Conservation (phyloP, 2,888 invertebrate genomes). For the Caenorhabditis wallacei region DNA sequence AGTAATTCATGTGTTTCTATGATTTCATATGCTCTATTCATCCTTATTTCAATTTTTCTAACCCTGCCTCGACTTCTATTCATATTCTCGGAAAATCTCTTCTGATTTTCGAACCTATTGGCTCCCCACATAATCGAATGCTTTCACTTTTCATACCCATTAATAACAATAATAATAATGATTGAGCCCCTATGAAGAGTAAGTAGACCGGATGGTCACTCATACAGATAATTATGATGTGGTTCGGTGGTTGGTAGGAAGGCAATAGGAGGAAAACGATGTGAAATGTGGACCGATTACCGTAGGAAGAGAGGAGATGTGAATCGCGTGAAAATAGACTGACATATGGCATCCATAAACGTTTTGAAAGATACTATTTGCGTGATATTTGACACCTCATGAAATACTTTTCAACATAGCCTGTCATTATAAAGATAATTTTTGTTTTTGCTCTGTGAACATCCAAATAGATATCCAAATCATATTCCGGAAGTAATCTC, state of each 20-base stretch:
- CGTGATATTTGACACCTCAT: slow-evolving; percentile 53
- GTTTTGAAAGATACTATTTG: slow-evolving; percentile 11
- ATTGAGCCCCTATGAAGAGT: slow-evolving; percentile 29
- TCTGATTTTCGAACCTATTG: not conserved
- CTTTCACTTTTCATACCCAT: slow-evolving; percentile 13
- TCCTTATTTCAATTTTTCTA: no score
- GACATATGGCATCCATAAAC: slow-evolving; percentile 24
- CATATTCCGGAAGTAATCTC: slow-evolving; percentile 4
- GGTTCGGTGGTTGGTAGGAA: slow-evolving; percentile 6
- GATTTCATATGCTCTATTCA: no score
- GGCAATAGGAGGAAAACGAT: not conserved
- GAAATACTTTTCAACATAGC: not conserved
- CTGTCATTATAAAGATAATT: not conserved
- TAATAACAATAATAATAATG: slow-evolving; percentile 36
- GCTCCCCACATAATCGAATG: not conserved
- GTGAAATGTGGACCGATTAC: slow-evolving; percentile 33
- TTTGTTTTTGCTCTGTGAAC: not conserved
- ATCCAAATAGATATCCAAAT: not conserved
- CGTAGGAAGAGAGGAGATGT: not conserved
- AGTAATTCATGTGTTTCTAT: no score
- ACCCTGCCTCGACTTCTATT: not conserved
- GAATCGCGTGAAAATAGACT: slow-evolving; percentile 1
- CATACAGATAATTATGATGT: slow-evolving; percentile 45
- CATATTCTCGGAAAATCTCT: not conserved
- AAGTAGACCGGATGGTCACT: slow-evolving; percentile 12